Evolutionary conservation across 2,797 vertebrate species (phyloP).

Genomic region (Tadarida brasiliensis): DNA sequence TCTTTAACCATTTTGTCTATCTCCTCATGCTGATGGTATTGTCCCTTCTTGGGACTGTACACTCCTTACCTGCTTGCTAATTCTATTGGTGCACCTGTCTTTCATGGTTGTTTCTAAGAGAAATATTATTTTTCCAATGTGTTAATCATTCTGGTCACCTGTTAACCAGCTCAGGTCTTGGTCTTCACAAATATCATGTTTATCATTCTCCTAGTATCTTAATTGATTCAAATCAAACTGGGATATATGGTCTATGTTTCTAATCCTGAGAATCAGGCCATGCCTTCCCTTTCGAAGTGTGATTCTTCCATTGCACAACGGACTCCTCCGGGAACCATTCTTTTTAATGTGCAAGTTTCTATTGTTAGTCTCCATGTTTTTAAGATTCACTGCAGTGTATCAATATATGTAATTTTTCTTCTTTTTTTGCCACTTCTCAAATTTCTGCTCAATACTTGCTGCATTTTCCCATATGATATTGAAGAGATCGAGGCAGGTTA

Average conservation of each 20-base stretch:
- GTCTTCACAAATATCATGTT: slow-evolving; percentile 56
- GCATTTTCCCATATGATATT: not conserved
- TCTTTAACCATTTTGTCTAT: not conserved
- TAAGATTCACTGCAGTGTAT: not conserved
- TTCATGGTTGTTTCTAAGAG: not conserved
- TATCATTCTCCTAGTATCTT: slow-evolving; percentile 56
- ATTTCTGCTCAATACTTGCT: not conserved
- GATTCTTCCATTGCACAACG: not conserved
- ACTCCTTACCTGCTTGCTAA: not conserved
- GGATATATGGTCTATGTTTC: not conserved
- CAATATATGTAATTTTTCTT: not conserved
- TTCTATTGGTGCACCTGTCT: not conserved
- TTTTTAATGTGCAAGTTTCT: not conserved
- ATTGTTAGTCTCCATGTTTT: not conserved
- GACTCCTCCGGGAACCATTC: not conserved
- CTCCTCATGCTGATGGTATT: not conserved
- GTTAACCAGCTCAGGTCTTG: not conserved
- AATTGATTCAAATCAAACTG: slow-evolving; percentile 67
- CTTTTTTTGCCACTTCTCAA: not conserved
- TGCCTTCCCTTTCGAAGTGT: not conserved
- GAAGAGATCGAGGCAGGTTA: too few species aligned
- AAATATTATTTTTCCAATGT: not conserved
- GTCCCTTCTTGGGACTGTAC: not conserved
- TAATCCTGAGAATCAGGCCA: not conserved
- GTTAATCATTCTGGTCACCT: slow-evolving; percentile 30